Conservation (phyloP, 2,113 vertebrate species). For the Osmerus mordax region DNA sequence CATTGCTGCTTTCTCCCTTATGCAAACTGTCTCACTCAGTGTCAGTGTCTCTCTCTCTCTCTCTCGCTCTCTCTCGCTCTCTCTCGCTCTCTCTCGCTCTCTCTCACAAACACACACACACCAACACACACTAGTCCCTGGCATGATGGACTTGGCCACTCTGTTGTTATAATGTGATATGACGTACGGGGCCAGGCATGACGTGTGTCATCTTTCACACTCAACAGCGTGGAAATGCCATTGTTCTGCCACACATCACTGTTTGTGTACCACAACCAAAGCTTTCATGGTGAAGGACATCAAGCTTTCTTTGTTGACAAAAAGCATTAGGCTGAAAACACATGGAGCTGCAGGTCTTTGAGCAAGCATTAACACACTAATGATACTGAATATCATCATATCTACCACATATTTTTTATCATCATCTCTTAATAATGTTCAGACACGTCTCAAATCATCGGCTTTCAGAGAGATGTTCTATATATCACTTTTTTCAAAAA, state of each 20-base stretch:
- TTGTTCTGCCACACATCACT: conserved; percentile 42
- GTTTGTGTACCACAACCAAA: conserved; percentile 30
- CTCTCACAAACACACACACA: not conserved
- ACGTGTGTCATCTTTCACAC: conserved; percentile 62
- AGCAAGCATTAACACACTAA: too few relatives aligned
- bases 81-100: not conserved
- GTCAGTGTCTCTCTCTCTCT: not conserved
- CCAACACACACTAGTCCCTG: not conserved
- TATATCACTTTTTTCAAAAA: too few relatives aligned
- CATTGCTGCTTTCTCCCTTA: not conserved
- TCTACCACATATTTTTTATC: too few relatives aligned
- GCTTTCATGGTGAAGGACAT: conserved; percentile 27
- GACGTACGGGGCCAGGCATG: conserved; percentile 51
- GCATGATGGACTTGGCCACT: conserved; percentile 34
- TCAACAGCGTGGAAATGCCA: conserved; percentile 39
- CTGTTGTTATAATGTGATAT: conserved; percentile 54
- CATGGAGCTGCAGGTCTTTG: not conserved
- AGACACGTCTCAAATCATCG: too few relatives aligned
- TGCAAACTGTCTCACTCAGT: not conserved
- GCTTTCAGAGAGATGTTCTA: too few relatives aligned
- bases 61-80: conserved; percentile 8
- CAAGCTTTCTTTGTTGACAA: not conserved
- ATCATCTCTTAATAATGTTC: not conserved
- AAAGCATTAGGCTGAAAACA: not conserved
- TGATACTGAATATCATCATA: too few relatives aligned